Conservation (phyloP, 2,888 invertebrate genomes). For the Cylloceria caligata region DNA sequence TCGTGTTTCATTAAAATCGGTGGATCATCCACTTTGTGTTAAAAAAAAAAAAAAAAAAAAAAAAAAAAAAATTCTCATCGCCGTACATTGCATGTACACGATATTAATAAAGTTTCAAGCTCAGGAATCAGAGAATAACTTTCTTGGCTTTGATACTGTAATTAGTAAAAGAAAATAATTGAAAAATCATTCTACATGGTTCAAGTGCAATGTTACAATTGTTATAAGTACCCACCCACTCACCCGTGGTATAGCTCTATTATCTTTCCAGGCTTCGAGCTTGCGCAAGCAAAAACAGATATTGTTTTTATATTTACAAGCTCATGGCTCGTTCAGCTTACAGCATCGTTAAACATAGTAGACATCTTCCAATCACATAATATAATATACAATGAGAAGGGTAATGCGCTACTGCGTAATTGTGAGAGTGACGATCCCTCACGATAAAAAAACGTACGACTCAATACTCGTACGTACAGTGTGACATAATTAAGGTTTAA, state of each 20-base stretch:
- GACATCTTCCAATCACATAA: background rate
- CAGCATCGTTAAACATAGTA: slow-evolving; percentile 1
- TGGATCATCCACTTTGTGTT: too few species aligned
- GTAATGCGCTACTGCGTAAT: too few species aligned
- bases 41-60: too few species aligned
- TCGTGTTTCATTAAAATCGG: too few species aligned
- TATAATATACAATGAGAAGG: background rate
- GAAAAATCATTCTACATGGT: slow-evolving; percentile 40
- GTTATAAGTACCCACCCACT: slow-evolving; percentile 75
- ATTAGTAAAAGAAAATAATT: slow-evolving; percentile 10
- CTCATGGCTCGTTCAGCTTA: slow-evolving; percentile 7
- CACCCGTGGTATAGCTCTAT: slow-evolving; percentile 78
- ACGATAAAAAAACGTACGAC: too few species aligned
- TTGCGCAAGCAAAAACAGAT: slow-evolving; percentile 77
- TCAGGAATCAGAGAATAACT: too few species aligned
- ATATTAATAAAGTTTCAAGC: too few species aligned
- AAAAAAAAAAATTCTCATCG: too few species aligned
- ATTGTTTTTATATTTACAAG: slow-evolving; percentile 44
- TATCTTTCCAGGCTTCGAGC: slow-evolving; percentile 78
- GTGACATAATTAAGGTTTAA: background rate
- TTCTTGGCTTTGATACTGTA: too few species aligned
- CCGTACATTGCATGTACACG: too few species aligned
- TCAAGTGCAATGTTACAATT: slow-evolving; percentile 54
- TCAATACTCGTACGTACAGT: too few species aligned
- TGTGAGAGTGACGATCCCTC: too few species aligned